These are phyloP conservation scores for Phodopus roborovskii DNA, from an alignment of 2,113 vertebrate species.

Conservation along the genomic window DNA sequence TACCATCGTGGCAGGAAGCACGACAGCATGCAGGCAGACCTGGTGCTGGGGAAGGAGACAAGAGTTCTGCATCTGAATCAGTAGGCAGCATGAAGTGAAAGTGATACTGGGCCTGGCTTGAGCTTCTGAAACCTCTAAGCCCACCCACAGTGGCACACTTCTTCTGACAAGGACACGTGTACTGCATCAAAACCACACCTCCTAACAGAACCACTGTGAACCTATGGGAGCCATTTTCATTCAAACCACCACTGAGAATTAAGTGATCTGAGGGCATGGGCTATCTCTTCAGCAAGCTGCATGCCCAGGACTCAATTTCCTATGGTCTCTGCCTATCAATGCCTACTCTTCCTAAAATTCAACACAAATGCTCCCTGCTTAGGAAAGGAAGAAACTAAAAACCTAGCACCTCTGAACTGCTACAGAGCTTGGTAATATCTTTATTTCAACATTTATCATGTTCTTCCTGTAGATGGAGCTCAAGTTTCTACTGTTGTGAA, in stretches of 20 bases:
- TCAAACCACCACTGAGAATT: background rate
- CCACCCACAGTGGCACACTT: background rate
- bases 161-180: background rate
- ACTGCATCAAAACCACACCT: background rate
- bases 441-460: background rate
- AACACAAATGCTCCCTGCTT: background rate
- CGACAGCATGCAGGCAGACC: background rate
- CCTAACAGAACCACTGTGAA: background rate
- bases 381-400: slow-evolving; percentile 1
- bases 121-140: background rate
- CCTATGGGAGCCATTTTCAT: background rate
- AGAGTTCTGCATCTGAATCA: background rate
- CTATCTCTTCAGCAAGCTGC: background rate
- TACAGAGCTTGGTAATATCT: background rate
- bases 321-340: background rate
- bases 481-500: background rate
- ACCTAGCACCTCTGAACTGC: background rate
- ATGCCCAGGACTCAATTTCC: background rate
- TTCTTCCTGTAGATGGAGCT: background rate
- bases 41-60: background rate
- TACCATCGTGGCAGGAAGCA: background rate
- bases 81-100: background rate
- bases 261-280: background rate
- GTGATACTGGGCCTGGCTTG: background rate
- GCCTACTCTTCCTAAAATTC: background rate